Base-by-base conservation (phyloP, 2,797 vertebrate species). In the Rallus crepitans region DNA sequence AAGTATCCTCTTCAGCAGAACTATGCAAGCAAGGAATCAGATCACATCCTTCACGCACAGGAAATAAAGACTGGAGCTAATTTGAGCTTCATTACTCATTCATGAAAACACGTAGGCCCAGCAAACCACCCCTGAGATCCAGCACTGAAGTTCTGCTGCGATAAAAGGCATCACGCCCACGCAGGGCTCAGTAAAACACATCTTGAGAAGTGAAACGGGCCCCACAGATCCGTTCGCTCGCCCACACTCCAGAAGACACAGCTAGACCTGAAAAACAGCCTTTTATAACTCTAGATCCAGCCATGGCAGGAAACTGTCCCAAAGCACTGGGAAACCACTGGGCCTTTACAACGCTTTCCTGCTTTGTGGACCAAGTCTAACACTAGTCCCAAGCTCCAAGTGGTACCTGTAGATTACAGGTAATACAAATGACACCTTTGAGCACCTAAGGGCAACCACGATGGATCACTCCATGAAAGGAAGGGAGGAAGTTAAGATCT, bases 1-100 rank as follows among this genome's bases (percentile, higher is more conserved):
- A 2, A 24, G 57, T 12, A 59, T 18, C 24, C 45, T 45, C 39
- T 69, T 42, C 3, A 79, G 86, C 33, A 76, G 42, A 59, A n/a
- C 47, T 55, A 6, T 25, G 24, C 76, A 71, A 64, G 17, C 10
- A 3, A 69, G 64, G 47, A 82, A 82, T 48, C 21, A 2, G 81
- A 64, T 84, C 66, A 10, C 68, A 88, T 39, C 70, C 73, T 79
- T 88, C 82, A 66, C 69, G 85, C 47, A 79, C 50, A 92, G 77
- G 70, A 95, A 94, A 87, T n/a, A 42, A 91, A 84, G 65, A 60
- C 2, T 33, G 23, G 59, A 92, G 83, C 80, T 88, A 92, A 94
- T 90, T 0, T 76, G 66, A 84, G 82, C 86, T 76, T 40, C 73
- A 82, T 92, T 90, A 95, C 83, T 87, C 78, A 73, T 33, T 90